Evolutionary conservation across 1,140 invertebrate genomes (phyloP).

Genomic region (Drosophila lacertosa): DNA sequence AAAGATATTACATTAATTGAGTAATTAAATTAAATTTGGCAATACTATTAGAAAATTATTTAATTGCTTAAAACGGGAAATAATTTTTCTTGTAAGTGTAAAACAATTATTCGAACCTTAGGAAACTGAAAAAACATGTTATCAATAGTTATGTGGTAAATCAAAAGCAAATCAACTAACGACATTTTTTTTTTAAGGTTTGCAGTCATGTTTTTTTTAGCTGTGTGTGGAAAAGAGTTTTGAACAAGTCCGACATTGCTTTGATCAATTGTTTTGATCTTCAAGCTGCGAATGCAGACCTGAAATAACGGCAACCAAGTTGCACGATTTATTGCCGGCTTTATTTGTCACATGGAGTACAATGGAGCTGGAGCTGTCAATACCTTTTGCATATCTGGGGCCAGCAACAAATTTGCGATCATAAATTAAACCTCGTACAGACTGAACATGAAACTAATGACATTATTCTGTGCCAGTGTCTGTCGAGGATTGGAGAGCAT

Average conservation of each 20-base stretch:
- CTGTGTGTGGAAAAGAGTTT: not conserved
- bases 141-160: too few species aligned
- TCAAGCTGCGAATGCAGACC: constrained; percentile 41
- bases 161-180: too few species aligned
- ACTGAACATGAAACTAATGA: constrained; percentile 63
- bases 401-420: constrained; percentile 66
- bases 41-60: too few species aligned
- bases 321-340: constrained; percentile 40
- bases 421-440: constrained; percentile 70
- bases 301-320: constrained; percentile 20
- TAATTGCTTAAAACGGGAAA: too few species aligned
- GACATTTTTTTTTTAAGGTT: not conserved
- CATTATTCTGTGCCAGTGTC: too few species aligned
- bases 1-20: too few species aligned
- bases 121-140: too few species aligned
- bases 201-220: not conserved
- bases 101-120: too few species aligned
- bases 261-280: constrained; percentile 69
- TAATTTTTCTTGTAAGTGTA: too few species aligned
- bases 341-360: constrained; percentile 46
- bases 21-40: too few species aligned
- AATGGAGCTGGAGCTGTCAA: constrained; percentile 57
- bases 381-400: constrained; percentile 12
- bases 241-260: constrained; percentile 25
- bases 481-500: too few species aligned